Evolutionary conservation across 2,113 vertebrate genomes (phyloP), one percentile per base, ranked within the genome.

Genomic region (Chlamydotis undulata): DNA sequence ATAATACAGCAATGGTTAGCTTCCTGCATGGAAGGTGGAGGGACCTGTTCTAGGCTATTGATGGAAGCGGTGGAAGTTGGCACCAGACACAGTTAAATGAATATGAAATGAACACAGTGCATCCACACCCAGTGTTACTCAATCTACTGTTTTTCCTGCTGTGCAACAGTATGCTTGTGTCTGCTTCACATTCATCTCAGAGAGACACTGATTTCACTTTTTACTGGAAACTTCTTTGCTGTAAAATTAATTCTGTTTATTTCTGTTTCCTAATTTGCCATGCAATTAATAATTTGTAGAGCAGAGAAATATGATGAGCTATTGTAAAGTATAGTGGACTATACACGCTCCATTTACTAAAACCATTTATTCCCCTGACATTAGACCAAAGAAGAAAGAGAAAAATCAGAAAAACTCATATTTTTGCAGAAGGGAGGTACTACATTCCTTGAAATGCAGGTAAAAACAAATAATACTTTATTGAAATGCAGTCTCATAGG

Each of bases 371-470:
- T 97, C 97, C 97, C 97, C 96, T 93, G 93, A 96, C 52, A 97
- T 97, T 97, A 98, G 98, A 98, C 97, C 95, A 97, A 98, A 98
- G 98, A 98, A 98, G 98, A 98, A 96, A 98, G 76, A 95, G 98
- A 98, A 91, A 98, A 98, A 98, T 97, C 97, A 97, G 98, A 98
- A 97, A 98, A 98, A 95, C 96, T 97, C 97, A 94, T 98, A 96
- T 91, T 98, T 98, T 98, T 98, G 97, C 98, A 98, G 92, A 98
- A 98, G 96, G 98, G 98, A 98, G 98, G 97, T 89, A 95, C 97
- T 95, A 92, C 98, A 97, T 97, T 98, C 97, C 95, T 98, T 98
- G 98, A 98, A 97, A 95, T 97, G 96, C 98, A 98, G 98, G 98
- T 98, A 98, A 98, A 98, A 94, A 85, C 37, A 91, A 97, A 93